A percentile compares a stretch with the other conserved stretches of the same genome.
These are phyloP conservation scores for Anser brachyrhynchus DNA, from an alignment of 2,113 vertebrate genomes.

Conservation along the genomic window DNA sequence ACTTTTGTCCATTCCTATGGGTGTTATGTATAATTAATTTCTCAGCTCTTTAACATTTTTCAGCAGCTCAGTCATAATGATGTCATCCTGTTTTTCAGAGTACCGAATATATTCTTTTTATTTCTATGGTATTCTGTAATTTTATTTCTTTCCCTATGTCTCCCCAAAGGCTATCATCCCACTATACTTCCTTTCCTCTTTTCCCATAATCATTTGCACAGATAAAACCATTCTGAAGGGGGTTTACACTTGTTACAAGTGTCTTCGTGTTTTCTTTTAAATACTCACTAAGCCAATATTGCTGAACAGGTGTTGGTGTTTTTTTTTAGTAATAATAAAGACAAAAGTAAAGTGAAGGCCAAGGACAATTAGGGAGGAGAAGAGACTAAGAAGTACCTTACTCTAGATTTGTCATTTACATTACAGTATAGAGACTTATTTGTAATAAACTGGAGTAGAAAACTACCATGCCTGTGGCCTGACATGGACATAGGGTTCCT, in stretches of 20 bases:
- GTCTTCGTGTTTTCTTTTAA: not conserved
- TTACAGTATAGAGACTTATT: not conserved
- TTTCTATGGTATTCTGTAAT: not conserved
- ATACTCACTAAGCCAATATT: not conserved
- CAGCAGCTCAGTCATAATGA: not conserved
- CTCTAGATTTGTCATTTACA: not conserved
- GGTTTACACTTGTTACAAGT: not conserved
- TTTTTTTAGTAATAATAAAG: not conserved
- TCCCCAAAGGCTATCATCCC: not conserved
- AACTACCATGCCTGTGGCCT: not conserved
- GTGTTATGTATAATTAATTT: not conserved
- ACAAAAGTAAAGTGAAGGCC: not conserved
- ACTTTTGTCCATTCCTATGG: not conserved
- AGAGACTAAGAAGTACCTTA: not conserved
- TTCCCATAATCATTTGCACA: not conserved
- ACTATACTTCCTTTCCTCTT: not conserved
- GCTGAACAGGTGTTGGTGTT: not conserved
- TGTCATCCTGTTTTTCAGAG: not conserved
- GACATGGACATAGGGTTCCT: not conserved
- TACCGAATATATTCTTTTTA: not conserved
- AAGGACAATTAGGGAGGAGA: not conserved
- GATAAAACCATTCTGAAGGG: not conserved
- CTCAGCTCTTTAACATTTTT: not conserved
- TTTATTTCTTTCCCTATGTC: not conserved
- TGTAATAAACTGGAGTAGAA: not conserved